These are phyloP conservation scores for Arge pagana DNA, from an alignment of 2,888 invertebrate species.

Conservation along the genomic window DNA sequence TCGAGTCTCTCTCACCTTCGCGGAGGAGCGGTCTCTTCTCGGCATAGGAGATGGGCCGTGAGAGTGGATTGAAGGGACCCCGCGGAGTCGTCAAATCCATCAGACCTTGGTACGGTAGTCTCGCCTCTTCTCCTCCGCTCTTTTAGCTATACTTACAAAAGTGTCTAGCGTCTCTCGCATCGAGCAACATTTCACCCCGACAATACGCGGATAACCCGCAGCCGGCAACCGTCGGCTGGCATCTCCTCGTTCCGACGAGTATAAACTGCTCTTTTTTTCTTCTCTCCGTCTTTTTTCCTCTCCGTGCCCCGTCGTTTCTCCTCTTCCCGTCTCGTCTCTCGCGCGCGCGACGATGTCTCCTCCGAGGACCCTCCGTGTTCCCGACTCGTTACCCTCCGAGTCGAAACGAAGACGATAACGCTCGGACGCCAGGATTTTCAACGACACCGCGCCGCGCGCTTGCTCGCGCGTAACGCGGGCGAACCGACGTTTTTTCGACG, in stretches of 20 bases:
- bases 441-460: no score
- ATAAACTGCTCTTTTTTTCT: not conserved
- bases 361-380: no score
- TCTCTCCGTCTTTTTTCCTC: not conserved
- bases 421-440: no score
- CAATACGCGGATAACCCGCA: not conserved
- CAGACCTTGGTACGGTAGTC: conserved; percentile 37
- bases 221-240: not conserved
- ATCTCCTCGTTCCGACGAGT: not conserved
- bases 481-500: no score
- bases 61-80: conserved; percentile 52
- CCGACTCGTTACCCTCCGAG: no score
- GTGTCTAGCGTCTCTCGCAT: no score
- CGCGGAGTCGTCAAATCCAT: conserved; percentile 54
- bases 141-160: not conserved
- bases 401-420: no score
- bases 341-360: no score
- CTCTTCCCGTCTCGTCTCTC: no score
- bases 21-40: no score
- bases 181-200: not conserved
- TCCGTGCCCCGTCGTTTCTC: no score
- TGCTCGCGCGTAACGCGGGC: no score
- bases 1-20: conserved; percentile 3
- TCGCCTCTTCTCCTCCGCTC: not conserved
- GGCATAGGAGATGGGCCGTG: conserved; percentile 33